Conservation (phyloP, 2,113 vertebrate genomes). For the Turnix velox region DNA sequence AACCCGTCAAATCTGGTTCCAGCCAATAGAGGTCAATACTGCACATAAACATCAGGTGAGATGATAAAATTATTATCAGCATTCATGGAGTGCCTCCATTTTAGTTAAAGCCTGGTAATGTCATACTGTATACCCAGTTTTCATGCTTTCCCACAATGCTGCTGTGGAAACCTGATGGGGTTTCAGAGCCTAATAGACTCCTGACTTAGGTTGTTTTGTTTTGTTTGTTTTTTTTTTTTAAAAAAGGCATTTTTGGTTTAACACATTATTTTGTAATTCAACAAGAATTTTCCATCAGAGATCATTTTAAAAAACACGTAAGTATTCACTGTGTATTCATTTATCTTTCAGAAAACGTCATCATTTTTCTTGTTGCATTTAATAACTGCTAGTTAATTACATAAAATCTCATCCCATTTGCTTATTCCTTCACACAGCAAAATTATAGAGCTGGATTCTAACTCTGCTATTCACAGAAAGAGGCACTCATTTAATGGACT, state of each 20-base stretch:
- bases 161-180: neutral
- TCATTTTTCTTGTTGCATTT: constrained; percentile 6
- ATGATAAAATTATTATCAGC: neutral
- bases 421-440: neutral
- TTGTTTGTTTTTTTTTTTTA: too few relatives aligned
- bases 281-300: neutral
- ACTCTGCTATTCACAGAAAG: constrained; percentile 4
- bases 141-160: neutral
- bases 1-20: neutral
- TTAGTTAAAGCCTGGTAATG: neutral
- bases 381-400: constrained; percentile 18
- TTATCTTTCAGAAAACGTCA: neutral
- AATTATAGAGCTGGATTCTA: constrained; percentile 21
- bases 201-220: too few relatives aligned
- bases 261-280: neutral
- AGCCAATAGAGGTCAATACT: neutral
- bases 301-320: neutral
- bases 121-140: neutral
- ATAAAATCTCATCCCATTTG: constrained; percentile 18
- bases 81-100: neutral
- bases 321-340: neutral
- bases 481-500: constrained; percentile 47
- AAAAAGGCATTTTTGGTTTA: neutral
- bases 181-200: fast-evolving
- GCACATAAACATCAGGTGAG: neutral